Evolutionary conservation across 2,888 invertebrate genomes (phyloP), one percentile per base, ranked within the genome.

Genomic region (Ernsta delagoae): DNA sequence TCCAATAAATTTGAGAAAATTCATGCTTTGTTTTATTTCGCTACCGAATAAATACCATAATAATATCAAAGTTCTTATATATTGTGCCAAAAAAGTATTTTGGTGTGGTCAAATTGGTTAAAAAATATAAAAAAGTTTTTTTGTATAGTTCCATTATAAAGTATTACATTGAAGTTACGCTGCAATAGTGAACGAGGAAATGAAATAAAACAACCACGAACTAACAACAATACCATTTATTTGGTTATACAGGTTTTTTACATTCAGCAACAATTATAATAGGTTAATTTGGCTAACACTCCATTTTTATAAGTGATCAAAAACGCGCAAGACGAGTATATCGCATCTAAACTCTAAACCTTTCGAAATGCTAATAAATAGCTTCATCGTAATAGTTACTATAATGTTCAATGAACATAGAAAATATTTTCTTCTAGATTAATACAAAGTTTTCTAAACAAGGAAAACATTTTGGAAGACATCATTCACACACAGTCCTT

Each of bases 171-270:
- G 16, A 16, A 16, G 16, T 16, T 16, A 16, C 1, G 16, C 16
- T 16, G 0, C 16, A 16, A 16, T 16, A 16, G 16, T 16, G 16
- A 16, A 16, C 16, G 16, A 16, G 16, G 31, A 31, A 31, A 31
- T 31, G 36, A 63, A 64, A 80, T 82, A 73, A 88, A 87, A 88
- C 83, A 45, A 75, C 6, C 39, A 75, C 68, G 75, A 87, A 80
- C 84, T 89, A 91, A 92, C 92, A 93, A 92, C 91, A 91, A 88
- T 88, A 90, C 89, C 90, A 89, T 92, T 92, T 92, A 92, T 88
- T 89, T 88, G 90, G 91, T 86, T 92, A 92, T 90, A 92, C 90
- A 91, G 83, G 79, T 90, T 86, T n/a, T 83, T 88, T 86, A 91
- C 85, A 91, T 86, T 86, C 87, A 92, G 91, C 91, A 93, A 92